Conservation (phyloP, 1,140 invertebrate species). For the Uloborus diversus region DNA sequence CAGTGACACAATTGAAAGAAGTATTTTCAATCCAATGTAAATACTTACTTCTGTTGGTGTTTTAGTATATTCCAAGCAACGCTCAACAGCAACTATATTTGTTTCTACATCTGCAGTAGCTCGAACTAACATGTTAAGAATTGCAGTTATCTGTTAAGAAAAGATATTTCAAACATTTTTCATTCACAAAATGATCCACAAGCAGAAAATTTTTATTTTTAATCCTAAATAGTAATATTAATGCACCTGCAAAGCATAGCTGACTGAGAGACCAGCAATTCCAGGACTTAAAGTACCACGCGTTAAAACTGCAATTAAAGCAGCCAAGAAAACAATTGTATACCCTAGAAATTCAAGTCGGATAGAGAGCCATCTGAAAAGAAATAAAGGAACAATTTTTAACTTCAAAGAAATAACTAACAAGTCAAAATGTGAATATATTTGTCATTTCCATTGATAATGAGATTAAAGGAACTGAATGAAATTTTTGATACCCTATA, state of each 20-base stretch:
- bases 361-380: constrained; percentile 64
- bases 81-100: constrained; percentile 74
- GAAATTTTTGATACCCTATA: no score
- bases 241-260: constrained; percentile 83
- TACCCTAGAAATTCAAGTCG: constrained; percentile 65
- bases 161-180: no score
- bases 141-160: constrained; percentile 66
- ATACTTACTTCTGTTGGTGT: constrained; percentile 61
- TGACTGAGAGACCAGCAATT: constrained; percentile 87
- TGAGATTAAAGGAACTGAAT: no score
- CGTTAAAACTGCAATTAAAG: constrained; percentile 65
- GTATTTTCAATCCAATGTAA: constrained; percentile 64
- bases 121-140: constrained; percentile 72
- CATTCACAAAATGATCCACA: no score
- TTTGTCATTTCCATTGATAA: no score
- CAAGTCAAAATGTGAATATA: no score
- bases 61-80: constrained; percentile 72
- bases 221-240: neutral
- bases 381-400: no score
- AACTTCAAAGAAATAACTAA: no score
- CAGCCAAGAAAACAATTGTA: constrained; percentile 62
- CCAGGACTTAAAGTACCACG: constrained; percentile 77
- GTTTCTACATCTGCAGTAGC: constrained; percentile 73
- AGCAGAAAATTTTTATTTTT: neutral
- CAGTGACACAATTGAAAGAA: no score